A percentile compares a stretch with the other conserved stretches of the same genome.
Evolutionary conservation across 1,140 invertebrate species (phyloP).

Genomic region (Adelges cooleyi): DNA sequence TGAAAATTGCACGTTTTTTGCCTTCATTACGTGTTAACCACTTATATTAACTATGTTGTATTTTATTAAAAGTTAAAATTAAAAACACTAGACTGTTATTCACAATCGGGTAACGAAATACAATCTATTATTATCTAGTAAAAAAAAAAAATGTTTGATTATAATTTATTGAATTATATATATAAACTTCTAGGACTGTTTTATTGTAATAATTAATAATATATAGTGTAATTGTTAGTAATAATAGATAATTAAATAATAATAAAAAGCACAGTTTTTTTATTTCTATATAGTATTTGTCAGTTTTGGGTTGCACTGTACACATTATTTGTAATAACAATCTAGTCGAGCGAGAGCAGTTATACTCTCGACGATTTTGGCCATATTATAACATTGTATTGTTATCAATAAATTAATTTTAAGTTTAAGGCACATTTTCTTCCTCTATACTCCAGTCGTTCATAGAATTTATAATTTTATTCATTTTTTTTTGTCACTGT

Average conservation of each 20-base stretch:
- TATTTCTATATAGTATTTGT: constrained; percentile 5
- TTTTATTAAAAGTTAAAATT: too few species aligned
- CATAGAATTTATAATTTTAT: background rate
- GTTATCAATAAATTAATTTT: background rate
- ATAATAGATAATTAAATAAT: background rate
- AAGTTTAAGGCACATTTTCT: constrained; percentile 8
- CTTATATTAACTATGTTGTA: too few species aligned
- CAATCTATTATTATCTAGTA: too few species aligned
- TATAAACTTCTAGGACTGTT: constrained; percentile 22
- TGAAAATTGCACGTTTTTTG: too few species aligned
- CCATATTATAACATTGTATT: background rate
- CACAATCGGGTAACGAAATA: too few species aligned
- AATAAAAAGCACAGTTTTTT: constrained; percentile 18
- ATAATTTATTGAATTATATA: constrained; percentile 27
- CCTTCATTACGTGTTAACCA: too few species aligned
- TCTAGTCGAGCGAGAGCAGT: background rate
- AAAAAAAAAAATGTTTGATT: background rate
- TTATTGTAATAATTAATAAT: constrained; percentile 7
- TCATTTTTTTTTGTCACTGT: background rate
- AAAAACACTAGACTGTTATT: too few species aligned
- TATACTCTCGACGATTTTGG: background rate
- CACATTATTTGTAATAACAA: background rate
- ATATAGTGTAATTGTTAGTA: background rate
- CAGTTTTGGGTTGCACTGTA: constrained; percentile 19
- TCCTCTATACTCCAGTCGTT: constrained; percentile 1